Evolutionary conservation across 2,113 vertebrate genomes (phyloP).

Genomic region (Cyprinodon variegatus): DNA sequence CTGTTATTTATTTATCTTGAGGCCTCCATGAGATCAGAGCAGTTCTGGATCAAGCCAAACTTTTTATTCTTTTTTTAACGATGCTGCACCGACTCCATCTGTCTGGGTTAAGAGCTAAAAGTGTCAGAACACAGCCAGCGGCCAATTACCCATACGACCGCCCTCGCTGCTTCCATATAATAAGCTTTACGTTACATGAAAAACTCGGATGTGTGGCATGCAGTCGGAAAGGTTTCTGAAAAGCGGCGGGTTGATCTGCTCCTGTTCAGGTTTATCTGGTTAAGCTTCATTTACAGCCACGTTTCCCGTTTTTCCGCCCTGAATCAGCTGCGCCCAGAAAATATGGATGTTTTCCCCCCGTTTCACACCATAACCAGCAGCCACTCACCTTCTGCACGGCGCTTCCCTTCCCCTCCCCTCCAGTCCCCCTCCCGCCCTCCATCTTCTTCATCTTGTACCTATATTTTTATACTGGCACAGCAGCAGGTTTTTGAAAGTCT

Average conservation of each 20-base stretch:
- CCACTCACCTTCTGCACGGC: slow-evolving; percentile 15
- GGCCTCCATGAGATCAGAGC: no score
- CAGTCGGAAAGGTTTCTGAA: no score
- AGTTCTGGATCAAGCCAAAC: background rate
- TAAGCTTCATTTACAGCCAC: no score
- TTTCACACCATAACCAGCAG: background rate
- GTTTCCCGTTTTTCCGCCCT: no score
- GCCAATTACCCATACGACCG: slow-evolving; percentile 8
- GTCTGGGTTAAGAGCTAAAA: background rate
- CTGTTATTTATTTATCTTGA: no score
- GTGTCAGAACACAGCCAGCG: slow-evolving; percentile 16
- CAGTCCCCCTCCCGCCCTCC: slow-evolving; percentile 13
- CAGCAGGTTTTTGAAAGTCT: slow-evolving; percentile 97
- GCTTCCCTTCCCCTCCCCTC: slow-evolving; percentile 3
- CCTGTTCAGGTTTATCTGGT: background rate
- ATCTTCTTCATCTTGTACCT: slow-evolving; percentile 86
- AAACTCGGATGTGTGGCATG: background rate
- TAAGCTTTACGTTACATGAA: background rate
- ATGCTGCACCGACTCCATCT: background rate
- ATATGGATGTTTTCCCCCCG: slow-evolving; percentile 2
- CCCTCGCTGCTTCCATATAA: background rate
- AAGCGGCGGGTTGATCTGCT: background rate
- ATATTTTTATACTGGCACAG: slow-evolving; percentile 98
- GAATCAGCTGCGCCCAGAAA: background rate
- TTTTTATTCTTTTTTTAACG: background rate